Base-by-base conservation (phyloP, 2,888 invertebrate species). In the Micoletzkya japonica region DNA sequence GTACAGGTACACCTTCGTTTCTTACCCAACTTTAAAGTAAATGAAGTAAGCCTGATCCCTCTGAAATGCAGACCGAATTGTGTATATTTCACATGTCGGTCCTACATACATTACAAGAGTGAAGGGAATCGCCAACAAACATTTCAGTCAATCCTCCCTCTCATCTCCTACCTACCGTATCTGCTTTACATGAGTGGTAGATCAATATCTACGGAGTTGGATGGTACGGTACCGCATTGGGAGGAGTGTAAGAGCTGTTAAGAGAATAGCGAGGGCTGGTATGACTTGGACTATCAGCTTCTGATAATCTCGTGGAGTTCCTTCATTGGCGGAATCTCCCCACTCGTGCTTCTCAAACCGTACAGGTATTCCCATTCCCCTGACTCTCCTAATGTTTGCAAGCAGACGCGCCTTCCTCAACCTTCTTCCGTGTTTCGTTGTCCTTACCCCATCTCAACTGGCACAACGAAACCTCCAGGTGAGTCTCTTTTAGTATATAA, bases 321-420 rank as follows among this genome's bases (percentile, higher is more conserved):
- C n/a, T 63, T 50, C 34, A 63, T 63, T 2, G 34, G 34, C 24
- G 63, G 50, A 34, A 17, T 50, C 7, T 39, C 63, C 20, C 49
- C 63, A 32, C n/a, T 63, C 34, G 20, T 61, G 14, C 61, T 61
- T 44, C 63, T 63, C 63, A 63, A 63, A 50, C 63, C 63, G 50
- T 63, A 63, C 34, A 30, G 63, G 50, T 63, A 58, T 58, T 20
- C 34, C n/a, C 10, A n/a, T 36, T 37, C 26, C 3, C 36, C 26
- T 20, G 32, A 20, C 14, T 50, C n/a, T 2, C 24, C 6, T 52
- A n/a, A n/a, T n/a, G n/a, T n/a, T n/a, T n/a, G n/a, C n/a, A n/a
- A n/a, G n/a, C 49, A 61, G 61, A 44, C 20, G 49, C 4, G 49
- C 24, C 26, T 28, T 63, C 28, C 34, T 63, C 50, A 34, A 28